These are phyloP conservation scores for Gadopsis bispinosus DNA, from an alignment of 2,797 vertebrate genomes.

Conservation along the genomic window DNA sequence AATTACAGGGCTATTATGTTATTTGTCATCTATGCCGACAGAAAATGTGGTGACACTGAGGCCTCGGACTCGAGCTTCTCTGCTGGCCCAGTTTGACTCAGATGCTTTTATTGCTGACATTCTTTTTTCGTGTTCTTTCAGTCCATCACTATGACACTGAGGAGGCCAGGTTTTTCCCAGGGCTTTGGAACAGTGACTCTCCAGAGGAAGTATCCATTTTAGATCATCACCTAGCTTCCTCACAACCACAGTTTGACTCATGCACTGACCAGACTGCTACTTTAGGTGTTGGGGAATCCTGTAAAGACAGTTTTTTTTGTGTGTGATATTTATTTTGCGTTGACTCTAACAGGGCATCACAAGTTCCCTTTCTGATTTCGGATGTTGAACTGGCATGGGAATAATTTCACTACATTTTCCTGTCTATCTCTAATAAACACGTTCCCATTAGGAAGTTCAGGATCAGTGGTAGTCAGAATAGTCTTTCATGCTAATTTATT, in stretches of 20 bases:
- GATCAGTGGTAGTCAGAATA: background rate
- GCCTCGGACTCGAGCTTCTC: background rate
- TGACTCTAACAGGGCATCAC: background rate
- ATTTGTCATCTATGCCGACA: background rate
- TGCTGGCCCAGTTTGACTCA: constrained; percentile 11
- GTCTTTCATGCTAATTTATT: background rate
- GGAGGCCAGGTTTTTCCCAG: constrained; percentile 2
- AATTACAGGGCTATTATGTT: background rate
- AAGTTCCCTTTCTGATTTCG: background rate
- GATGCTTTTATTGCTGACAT: constrained; percentile 18
- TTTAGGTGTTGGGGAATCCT: background rate
- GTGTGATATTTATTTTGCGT: background rate
- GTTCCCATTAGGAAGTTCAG: background rate
- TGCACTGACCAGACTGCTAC: background rate
- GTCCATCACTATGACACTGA: constrained; percentile 4
- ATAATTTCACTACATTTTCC: background rate
- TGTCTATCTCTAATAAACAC: background rate
- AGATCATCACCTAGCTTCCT: background rate
- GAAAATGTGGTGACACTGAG: background rate
- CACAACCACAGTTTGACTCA: constrained; percentile 18
- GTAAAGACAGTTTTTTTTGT: too few species aligned
- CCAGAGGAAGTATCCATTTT: constrained; percentile 18
- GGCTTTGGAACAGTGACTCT: background rate
- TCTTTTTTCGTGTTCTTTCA: constrained; percentile 12
- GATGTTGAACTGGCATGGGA: background rate